These are phyloP conservation scores for Myripristis jacobus DNA, from an alignment of 2,797 vertebrate species.

Conservation along the genomic window DNA sequence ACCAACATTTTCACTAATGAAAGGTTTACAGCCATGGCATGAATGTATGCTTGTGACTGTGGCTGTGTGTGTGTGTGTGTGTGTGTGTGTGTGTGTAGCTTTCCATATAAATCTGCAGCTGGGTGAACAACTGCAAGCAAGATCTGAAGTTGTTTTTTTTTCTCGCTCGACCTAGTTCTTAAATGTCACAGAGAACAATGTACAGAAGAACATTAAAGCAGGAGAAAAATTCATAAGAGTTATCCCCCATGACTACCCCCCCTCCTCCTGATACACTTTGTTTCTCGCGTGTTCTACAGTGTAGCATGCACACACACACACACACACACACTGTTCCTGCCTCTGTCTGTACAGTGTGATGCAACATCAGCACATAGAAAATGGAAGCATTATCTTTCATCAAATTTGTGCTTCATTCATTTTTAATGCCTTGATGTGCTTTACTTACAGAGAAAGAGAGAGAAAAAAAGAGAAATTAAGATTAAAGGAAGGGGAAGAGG, in stretches of 20 bases:
- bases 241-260: not conserved
- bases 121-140: conserved; percentile 10
- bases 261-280: conserved; percentile 2
- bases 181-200: conserved; percentile 39
- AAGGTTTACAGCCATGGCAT: conserved; percentile 27
- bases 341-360: conserved; percentile 34
- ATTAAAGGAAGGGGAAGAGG: not conserved
- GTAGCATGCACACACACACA: conserved; percentile 2
- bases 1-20: conserved; percentile 38
- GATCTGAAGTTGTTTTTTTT: conserved; percentile 5
- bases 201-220: not conserved
- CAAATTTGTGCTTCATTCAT: conserved; percentile 8
- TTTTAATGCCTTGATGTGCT: not conserved
- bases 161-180: conserved; percentile 15
- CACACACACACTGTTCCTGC: conserved; percentile 1
- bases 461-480: no score
- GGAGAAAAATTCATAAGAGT: not conserved
- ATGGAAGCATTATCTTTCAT: conserved; percentile 12
- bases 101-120: conserved; percentile 34
- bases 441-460: not conserved
- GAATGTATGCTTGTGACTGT: conserved; percentile 8
- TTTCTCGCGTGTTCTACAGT: conserved; percentile 1
- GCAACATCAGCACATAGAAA: conserved; percentile 16
- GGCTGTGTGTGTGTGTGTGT: conserved; percentile 8
- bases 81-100: conserved; percentile 4